Evolutionary conservation across 2,113 vertebrate genomes (phyloP), one percentile per base, ranked within the genome.

Genomic region (Podilymbus podiceps): DNA sequence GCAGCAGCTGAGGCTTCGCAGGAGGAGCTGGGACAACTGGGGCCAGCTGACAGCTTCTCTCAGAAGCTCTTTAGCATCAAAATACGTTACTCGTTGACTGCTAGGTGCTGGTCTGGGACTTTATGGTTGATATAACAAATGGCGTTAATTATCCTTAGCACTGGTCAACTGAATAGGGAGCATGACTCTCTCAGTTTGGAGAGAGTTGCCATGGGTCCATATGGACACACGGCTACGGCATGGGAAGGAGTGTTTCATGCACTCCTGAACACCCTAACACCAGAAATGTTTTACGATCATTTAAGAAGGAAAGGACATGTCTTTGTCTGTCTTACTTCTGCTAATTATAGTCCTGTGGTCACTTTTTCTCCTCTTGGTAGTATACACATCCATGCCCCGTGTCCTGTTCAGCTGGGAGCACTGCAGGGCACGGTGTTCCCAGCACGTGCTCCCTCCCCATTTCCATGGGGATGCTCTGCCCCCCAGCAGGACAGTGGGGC

Each of bases 331-430:
- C 40, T 35, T 56, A 8, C 22, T 90, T 77, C 35, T 33, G 12
- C 53, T 31, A 49, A 42, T 66, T 49, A 31, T 6, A 31, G 25
- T 60, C 62, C 35, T 83, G 46, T 4, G 3, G 23, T 27, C 18
- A 23, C 47, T 80, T 71, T 68, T 73, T 79, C 15, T 72, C 17
- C 52, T 82, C 25, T 23, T 50, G 47, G 35, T 58, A 38, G 18
- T 28, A 63, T 33, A 22, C 9, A 14, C 10, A 21, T 49, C 67
- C 30, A 24, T n/a, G 69, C 50, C 12, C 19, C 0, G 0, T 40
- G 56, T 42, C 33, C 12, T 18, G 6, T 53, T 84, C 55, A 15
- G 18, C 50, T 59, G 13, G n/a, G 69, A 85, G 60, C 4, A 12
- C 42, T 52, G 60, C 81, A 44, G 73, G 50, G 27, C 69, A 15